Conservation (phyloP, 2,113 vertebrate species). For the Microcebus jonahi region DNA sequence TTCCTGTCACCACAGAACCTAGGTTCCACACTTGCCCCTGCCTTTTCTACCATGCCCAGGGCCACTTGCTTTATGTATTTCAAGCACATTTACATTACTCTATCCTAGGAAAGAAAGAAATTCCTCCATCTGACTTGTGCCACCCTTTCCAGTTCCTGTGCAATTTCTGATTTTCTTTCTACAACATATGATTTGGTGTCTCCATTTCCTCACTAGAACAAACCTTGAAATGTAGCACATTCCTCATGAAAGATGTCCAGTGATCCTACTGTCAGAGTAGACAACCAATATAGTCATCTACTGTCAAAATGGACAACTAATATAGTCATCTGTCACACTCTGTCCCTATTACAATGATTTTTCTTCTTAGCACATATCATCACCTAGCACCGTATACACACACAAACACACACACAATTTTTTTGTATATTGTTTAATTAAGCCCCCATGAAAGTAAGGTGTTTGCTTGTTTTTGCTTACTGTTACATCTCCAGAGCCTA, state of each 20-base stretch:
- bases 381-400: neutral
- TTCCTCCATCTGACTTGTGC: neutral
- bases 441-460: neutral
- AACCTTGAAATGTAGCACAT: neutral
- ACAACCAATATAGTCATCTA: neutral
- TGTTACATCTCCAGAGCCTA: neutral
- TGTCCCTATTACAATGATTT: neutral
- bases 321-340: neutral
- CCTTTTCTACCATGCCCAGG: neutral
- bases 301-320: neutral
- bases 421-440: neutral
- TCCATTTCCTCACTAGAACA: neutral
- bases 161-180: neutral
- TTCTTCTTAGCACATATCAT: neutral
- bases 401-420: neutral
- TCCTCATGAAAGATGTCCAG: neutral
- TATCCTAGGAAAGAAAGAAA: neutral
- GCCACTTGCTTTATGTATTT: neutral
- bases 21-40: neutral
- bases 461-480: neutral
- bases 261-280: neutral
- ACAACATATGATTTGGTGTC: neutral
- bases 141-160: slow-evolving; percentile 3
- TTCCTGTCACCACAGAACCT: neutral
- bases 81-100: neutral